phyloP scores from a whole-genome alignment of 2,797 vertebrate genomes.

The Vultur gryphus region DNA sequence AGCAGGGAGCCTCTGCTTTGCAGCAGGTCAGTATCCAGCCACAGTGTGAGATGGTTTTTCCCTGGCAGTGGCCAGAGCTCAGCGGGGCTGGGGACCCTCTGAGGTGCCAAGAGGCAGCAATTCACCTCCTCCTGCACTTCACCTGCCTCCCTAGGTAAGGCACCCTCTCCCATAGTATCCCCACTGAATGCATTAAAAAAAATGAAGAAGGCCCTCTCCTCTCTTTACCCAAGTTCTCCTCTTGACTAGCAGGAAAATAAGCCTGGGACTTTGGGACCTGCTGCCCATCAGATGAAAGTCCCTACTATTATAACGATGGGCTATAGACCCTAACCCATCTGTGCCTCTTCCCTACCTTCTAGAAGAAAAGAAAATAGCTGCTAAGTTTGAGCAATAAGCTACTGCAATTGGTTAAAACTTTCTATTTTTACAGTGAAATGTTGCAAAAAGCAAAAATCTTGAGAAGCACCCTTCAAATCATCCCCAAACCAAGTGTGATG shows the following conservation, averaged over 20 bases:
- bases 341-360: neutral
- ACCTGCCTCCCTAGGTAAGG: neutral
- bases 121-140: neutral
- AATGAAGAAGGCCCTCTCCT: neutral
- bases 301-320: neutral
- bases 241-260: neutral
- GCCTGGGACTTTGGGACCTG: neutral
- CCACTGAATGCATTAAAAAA: neutral
- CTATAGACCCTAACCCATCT: neutral
- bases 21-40: neutral
- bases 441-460: neutral
- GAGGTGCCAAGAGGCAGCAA: neutral
- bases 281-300: neutral
- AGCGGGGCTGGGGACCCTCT: neutral
- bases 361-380: neutral
- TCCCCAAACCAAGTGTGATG: neutral
- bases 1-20: neutral
- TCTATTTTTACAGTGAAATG: neutral
- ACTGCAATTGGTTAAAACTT: neutral
- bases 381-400: neutral
- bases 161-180: neutral
- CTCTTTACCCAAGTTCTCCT: neutral
- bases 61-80: neutral
- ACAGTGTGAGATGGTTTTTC: fast-evolving
- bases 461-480: neutral